Base-by-base conservation (phyloP, 2,113 vertebrate genomes). In the Ammodytes marinus region DNA sequence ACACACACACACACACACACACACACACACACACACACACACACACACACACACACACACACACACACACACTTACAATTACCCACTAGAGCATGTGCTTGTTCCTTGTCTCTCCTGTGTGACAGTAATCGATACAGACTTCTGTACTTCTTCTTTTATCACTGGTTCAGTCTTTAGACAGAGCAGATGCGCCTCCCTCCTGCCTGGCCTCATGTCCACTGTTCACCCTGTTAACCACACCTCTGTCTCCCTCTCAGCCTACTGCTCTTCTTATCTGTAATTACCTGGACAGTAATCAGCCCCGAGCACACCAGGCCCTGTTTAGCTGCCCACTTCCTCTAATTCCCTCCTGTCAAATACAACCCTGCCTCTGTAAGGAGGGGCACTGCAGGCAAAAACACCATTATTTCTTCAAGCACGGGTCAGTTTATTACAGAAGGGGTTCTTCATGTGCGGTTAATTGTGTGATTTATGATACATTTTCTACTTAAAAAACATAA, bases 71-170 rank as follows among this genome's bases (percentile, higher is more conserved):
- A 43, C 14, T 27, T 27, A 27, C 27, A 1, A 61, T 3, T 9
- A 15, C 63, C 27, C 19, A 63, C 53, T n/a, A 39, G 53, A 73
- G 71, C 77, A 74, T 54, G 40, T 46, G 75, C 83, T 7, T 69
- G 75, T 74, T 55, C 52, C 64, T 50, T 39, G 37, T 60, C 43
- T 60, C 43, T 50, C 58, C 69, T 55, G 69, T 73, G 42, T 75
- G 71, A 73, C 73, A 76, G 77, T 76, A 77, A 92, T 92, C 72
- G 77, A 87, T 83, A 77, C 58, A 6, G 46, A 79, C 85, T 88
- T 82, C 50, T 47, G 11, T 50, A 74, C 69, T 61, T 40, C 85
- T 73, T 60, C 77, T 70, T 80, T 76, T 86, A 45, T 71, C 53
- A 52, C 57, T 58, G 58, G 72, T 88, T 72, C 69, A 82, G 80